Conservation (phyloP, 2,888 invertebrate genomes). For the Lepidocyrtinus sp. region DNA sequence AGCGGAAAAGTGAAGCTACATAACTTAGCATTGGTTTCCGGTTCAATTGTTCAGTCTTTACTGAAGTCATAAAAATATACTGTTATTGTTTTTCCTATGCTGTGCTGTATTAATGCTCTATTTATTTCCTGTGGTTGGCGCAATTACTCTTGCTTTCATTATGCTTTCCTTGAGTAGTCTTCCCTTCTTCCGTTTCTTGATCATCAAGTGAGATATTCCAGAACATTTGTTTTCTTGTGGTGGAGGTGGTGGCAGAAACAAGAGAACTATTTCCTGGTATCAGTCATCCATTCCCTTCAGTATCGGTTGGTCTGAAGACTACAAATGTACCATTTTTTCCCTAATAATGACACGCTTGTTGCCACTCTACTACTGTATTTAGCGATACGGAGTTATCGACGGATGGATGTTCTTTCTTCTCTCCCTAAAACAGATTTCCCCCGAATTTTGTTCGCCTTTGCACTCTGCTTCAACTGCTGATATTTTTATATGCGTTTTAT, state of each 20-base stretch:
- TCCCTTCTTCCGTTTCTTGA: constrained; percentile 26
- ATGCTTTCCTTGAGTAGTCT: constrained; percentile 5
- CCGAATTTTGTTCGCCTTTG: background rate
- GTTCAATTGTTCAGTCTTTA: too few relatives aligned
- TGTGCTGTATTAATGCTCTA: constrained; percentile 2
- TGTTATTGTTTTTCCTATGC: constrained; percentile 21
- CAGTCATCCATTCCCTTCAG: constrained; percentile 14
- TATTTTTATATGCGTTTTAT: too few relatives aligned
- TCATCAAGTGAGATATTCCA: constrained; percentile 53
- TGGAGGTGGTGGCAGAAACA: constrained; percentile 5
- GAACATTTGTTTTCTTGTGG: constrained; percentile 45
- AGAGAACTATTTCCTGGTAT: constrained; percentile 16
- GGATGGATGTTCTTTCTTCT: too few relatives aligned
- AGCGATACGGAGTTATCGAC: background rate
- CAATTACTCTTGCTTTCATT: constrained; percentile 56
- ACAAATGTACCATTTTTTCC: too few relatives aligned
- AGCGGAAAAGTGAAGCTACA: too few relatives aligned
- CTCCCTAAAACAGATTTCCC: background rate
- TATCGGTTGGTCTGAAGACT: too few relatives aligned
- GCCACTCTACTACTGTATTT: background rate
- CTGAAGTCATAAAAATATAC: background rate
- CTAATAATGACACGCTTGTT: too few relatives aligned
- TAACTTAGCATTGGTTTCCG: too few relatives aligned
- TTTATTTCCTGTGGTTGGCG: constrained; percentile 20
- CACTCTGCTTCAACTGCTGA: constrained; percentile 10